Base-by-base conservation (phyloP, 2,888 invertebrate species). In the Calameuta idolon region DNA sequence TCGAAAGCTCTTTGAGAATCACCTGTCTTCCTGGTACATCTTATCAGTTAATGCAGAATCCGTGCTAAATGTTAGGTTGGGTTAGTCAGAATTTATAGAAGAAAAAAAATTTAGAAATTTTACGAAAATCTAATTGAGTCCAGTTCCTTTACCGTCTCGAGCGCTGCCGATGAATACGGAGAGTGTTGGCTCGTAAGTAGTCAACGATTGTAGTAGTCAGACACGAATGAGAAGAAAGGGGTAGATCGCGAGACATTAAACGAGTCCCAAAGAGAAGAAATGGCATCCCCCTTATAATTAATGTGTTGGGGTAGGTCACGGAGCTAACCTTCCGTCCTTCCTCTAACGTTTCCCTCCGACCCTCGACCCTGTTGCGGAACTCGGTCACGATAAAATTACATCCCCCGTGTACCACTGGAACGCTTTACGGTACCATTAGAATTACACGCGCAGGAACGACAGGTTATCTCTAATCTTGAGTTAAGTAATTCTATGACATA, bases 251-350 rank as follows among this genome's bases (percentile, higher is more conserved):
- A 84, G 86, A 81, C 82, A 86, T 85, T 83, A 85, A 85, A 81
- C 81, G 82, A 82, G 83, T 79, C 76, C 75, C 80, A 76, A 84
- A 82, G 81, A 84, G 83, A 82, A 84, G 84, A 82, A 76, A 76
- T 71, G 79, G 69, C 76, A 74, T 76, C 76, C 76, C 74, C 76
- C 79, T 90, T 91, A 90, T 91, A 91, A 91, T 91, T 91, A 91
- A 91, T 90, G 90, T 89, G 89, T 89, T 88, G 89, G 90, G 90
- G 90, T 90, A 91, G 90, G 90, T 90, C 90, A 87, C 84, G 89
- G 88, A 79, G 81, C 81, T 12, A 31, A 23, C 71, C 71, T 71
- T 71, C 31, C 71, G 31, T 34, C 55, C 23, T 23, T 23, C 9
- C 55, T 9, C 55, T 9, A 55, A 55, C 0, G 80, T 82, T 82